These are phyloP conservation scores for Bradysia coprophila DNA, from an alignment of 1,140 invertebrate species.

Conservation along the genomic window DNA sequence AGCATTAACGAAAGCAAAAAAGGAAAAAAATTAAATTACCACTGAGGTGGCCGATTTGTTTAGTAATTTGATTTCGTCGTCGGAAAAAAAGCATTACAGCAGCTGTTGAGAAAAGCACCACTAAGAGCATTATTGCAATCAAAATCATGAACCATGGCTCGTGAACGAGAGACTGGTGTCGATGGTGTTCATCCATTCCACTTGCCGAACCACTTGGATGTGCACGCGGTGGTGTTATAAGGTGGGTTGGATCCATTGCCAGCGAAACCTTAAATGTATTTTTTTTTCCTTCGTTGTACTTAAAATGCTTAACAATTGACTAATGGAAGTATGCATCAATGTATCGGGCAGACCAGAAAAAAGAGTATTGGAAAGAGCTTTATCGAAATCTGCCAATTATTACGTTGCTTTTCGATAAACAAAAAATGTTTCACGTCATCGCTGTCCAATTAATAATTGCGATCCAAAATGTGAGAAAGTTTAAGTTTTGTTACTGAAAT, in stretches of 20 bases:
- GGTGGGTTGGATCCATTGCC: conserved; percentile 37
- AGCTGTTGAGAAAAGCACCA: conserved; percentile 30
- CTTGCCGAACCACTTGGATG: conserved; percentile 26
- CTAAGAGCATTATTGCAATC: conserved; percentile 3
- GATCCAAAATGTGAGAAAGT: no score
- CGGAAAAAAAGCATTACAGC: conserved; percentile 41
- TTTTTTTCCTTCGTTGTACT: not conserved
- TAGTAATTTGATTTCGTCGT: conserved; percentile 35
- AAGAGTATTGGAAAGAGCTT: no score
- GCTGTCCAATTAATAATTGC: no score
- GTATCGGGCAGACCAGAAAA: no score
- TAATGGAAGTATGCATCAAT: no score
- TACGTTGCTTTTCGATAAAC: no score
- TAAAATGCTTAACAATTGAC: not conserved
- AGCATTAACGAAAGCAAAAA: not conserved
- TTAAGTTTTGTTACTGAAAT: no score
- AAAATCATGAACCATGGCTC: conserved; percentile 3
- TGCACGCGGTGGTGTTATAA: conserved; percentile 29
- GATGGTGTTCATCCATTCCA: conserved; percentile 5
- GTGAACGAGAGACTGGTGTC: not conserved
- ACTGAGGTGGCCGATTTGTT: conserved; percentile 35
- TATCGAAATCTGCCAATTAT: no score
- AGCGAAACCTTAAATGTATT: conserved; percentile 17
- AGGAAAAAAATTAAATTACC: conserved; percentile 9
- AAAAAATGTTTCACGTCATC: no score